phyloP scores from a whole-genome alignment of 2,888 invertebrate genomes.

The Pseudococcus longispinus region DNA sequence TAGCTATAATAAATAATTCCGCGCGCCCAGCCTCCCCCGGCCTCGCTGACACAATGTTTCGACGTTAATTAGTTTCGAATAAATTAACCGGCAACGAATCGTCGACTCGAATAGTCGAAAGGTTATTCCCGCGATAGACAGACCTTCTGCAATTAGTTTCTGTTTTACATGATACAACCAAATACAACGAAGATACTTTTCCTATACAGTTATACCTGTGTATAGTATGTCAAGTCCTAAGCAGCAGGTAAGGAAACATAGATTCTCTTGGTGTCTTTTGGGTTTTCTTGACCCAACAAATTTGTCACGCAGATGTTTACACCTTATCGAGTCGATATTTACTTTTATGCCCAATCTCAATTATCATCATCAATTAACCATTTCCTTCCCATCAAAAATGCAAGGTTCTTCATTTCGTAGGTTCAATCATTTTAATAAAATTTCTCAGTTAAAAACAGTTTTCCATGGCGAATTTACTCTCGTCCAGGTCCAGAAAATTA shows the following conservation, averaged over 20 bases:
- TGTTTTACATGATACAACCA: not conserved
- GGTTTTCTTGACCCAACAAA: not conserved
- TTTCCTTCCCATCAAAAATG: too few species aligned
- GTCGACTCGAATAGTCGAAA: not conserved
- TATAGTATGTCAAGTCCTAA: not conserved
- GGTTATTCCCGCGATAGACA: not conserved
- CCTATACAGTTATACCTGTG: too few species aligned
- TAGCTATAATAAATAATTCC: not conserved
- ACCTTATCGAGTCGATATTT: not conserved
- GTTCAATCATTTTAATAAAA: too few species aligned
- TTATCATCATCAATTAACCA: not conserved
- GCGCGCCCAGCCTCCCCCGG: not conserved
- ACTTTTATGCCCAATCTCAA: not conserved
- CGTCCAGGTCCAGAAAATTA: too few species aligned
- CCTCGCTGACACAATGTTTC: not conserved
- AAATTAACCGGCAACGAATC: not conserved
- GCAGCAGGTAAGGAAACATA: too few species aligned
- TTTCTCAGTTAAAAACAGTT: too few species aligned
- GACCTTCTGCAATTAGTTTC: conserved; percentile 23
- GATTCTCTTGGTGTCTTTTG: not conserved
- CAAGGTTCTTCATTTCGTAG: too few species aligned
- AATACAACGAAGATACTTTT: not conserved
- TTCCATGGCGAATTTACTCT: too few species aligned
- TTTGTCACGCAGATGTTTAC: not conserved
- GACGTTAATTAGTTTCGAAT: conserved; percentile 34